Base-by-base conservation (phyloP, 2,888 invertebrate genomes). In the Octodonta nipae region DNA sequence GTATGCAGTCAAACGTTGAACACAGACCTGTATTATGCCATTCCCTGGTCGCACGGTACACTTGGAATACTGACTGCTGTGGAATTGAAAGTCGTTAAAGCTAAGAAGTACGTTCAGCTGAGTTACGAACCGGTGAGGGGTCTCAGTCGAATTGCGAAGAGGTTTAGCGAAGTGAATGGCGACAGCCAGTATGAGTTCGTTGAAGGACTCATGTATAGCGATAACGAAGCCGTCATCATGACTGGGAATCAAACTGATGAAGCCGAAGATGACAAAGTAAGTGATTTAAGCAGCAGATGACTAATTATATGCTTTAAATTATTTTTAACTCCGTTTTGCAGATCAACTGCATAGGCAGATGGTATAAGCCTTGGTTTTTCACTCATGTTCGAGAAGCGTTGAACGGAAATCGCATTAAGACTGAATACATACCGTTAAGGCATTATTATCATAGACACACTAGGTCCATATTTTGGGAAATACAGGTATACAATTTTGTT, bases 21-120 rank as follows among this genome's bases (percentile, higher is more conserved):
- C 48, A 56, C 75, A 3, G 81, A 85, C 40, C 57, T 87, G 26
- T 87, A 75, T 59, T 78, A 81, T 55, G 68, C 81, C 2, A 67
- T 85, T 3, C 85, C 86, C 0, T 86, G 85, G 85, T 85, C 85
- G 0, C 79, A 86, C 53, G 87, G 87, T 4, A 85, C 85, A 1
- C 62, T 87, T 4, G 85, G 86, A 10, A 82, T 87, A 54, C 64
- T 87, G 13, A 80, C 82, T 1, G 76, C 81, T 0, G 82, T 73
- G 1, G 75, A 78, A 49, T 71, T 87, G 27, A 68, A 71, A 58
- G 70, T 87, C 14, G 67, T 85, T 30, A 82, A 80, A 2, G 78
- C 80, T 7, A 75, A 76, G 50, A 76, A 68, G 51, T 78, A 66
- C 50, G 70, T 78, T 1, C 67, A 73, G 35, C 54, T 86, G 13